These are phyloP conservation scores for Lutraria lutraria DNA, from an alignment of 2,888 invertebrate species.

Conservation along the genomic window DNA sequence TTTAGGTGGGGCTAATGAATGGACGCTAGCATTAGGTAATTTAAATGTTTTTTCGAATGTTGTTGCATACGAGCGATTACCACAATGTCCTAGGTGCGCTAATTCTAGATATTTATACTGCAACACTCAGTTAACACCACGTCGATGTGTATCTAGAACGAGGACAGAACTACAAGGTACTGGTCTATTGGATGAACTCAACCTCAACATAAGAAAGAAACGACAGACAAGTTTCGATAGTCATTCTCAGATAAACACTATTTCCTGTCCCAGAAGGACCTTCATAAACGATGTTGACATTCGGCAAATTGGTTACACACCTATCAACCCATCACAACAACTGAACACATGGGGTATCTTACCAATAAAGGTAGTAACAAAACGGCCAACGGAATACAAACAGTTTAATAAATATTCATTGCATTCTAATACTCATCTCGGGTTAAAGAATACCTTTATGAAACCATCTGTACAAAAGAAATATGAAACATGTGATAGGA, in stretches of 20 bases:
- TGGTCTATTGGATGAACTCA: neutral
- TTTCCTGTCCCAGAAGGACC: conserved; percentile 41
- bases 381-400: conserved; percentile 46
- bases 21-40: conserved; percentile 41
- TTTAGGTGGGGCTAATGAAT: conserved; percentile 12
- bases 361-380: conserved; percentile 52
- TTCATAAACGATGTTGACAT: conserved; percentile 39
- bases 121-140: conserved; percentile 22
- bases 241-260: neutral
- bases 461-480: conserved; percentile 29
- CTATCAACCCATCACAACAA: neutral
- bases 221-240: neutral
- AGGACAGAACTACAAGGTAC: conserved; percentile 36
- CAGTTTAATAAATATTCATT: conserved; percentile 52
- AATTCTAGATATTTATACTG: conserved; percentile 59
- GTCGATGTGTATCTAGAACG: conserved; percentile 58
- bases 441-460: conserved; percentile 37
- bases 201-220: neutral
- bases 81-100: conserved; percentile 56
- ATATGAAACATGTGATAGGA: conserved; percentile 45
- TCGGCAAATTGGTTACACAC: neutral
- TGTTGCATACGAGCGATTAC: conserved; percentile 59
- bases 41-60: conserved; percentile 40
- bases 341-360: conserved; percentile 44
- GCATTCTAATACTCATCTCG: conserved; percentile 26